Conservation (phyloP, 2,113 vertebrate genomes). For the Strix uralensis region DNA sequence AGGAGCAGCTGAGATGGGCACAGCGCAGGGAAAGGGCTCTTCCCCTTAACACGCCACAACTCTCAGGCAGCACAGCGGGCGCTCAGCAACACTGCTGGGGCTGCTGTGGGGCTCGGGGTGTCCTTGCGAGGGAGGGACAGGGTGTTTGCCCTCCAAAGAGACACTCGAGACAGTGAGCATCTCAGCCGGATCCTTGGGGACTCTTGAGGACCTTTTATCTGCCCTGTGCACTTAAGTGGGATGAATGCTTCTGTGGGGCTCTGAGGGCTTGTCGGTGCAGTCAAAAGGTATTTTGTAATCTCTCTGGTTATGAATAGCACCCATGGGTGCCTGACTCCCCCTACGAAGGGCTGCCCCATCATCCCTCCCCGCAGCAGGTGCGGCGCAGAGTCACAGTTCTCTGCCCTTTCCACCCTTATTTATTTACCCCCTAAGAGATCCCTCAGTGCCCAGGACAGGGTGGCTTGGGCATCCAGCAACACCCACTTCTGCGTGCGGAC, state of each 20-base stretch:
- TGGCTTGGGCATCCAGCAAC: conserved; percentile 15
- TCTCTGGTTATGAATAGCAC: neutral
- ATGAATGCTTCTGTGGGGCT: neutral
- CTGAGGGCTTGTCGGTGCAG: neutral
- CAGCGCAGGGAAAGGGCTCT: neutral
- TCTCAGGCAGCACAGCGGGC: fast-evolving
- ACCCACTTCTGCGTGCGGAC: neutral
- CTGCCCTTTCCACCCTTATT: neutral
- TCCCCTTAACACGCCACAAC: neutral
- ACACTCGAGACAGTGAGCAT: neutral
- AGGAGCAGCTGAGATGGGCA: neutral
- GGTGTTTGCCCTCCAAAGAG: neutral
- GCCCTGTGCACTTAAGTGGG: neutral
- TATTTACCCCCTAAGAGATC: neutral
- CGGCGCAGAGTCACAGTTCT: fast-evolving
- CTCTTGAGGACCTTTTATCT: neutral
- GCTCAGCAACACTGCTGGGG: neutral
- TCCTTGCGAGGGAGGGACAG: fast-evolving
- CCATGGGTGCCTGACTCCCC: neutral
- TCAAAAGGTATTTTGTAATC: neutral
- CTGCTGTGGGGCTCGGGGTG: neutral
- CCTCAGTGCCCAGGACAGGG: neutral
- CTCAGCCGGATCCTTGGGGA: neutral
- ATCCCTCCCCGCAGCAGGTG: neutral
- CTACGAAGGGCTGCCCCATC: neutral